Conservation (phyloP, 2,797 vertebrate genomes). For the Poecilia picta region DNA sequence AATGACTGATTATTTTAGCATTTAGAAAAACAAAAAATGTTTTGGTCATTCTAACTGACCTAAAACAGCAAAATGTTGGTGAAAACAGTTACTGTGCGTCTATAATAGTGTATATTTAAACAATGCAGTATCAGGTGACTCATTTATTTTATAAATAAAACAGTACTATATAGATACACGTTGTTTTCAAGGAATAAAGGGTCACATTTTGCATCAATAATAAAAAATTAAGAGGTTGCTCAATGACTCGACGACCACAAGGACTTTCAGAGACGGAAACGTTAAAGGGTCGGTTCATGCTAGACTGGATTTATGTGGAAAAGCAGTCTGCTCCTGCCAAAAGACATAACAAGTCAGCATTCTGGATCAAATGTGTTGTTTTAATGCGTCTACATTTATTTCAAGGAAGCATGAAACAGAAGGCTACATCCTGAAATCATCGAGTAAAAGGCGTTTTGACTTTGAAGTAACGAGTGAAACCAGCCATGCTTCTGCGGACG, state of each 20-base stretch:
- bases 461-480: slow-evolving; percentile 8
- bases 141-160: not conserved
- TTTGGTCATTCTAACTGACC: not conserved
- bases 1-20: not conserved
- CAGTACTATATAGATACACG: not conserved
- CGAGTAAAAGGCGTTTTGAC: slow-evolving; percentile 12
- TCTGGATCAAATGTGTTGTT: not conserved
- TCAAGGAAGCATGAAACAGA: not conserved
- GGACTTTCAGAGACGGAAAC: not conserved
- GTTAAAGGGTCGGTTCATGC: not conserved
- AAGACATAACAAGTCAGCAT: not conserved
- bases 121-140: not conserved
- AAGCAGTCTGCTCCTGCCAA: not conserved
- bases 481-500: slow-evolving; percentile 18
- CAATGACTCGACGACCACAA: not conserved
- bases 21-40: not conserved
- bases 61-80: not conserved
- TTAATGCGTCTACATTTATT: not conserved
- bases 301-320: slow-evolving; percentile 5
- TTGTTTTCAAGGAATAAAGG: not conserved
- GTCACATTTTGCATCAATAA: not conserved
- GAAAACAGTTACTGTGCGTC: not conserved
- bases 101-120: not conserved
- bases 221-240: not conserved
- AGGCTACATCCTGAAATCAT: slow-evolving; percentile 11